Evolutionary conservation across 2,797 vertebrate genomes (phyloP).

Genomic region (Eulemur mongoz): DNA sequence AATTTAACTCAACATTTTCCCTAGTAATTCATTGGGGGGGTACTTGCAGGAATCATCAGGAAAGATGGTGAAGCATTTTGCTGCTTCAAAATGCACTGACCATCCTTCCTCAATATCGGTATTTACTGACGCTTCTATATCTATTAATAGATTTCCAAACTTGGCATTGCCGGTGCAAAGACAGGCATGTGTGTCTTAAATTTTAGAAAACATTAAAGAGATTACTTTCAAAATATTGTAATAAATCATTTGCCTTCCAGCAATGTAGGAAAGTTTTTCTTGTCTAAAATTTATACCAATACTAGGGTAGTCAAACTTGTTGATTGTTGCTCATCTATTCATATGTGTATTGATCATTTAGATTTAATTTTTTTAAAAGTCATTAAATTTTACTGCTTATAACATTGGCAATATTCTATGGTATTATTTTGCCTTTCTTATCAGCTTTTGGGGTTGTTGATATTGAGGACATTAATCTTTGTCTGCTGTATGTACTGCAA

Average conservation of each 20-base stretch:
- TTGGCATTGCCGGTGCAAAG: not conserved
- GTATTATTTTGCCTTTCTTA: not conserved
- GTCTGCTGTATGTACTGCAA: not conserved
- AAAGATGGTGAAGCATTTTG: not conserved
- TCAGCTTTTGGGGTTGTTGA: slow-evolving; percentile 6
- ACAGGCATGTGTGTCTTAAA: not conserved
- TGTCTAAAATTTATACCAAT: not conserved
- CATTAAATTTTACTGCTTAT: slow-evolving; percentile 3
- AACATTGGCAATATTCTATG: not conserved
- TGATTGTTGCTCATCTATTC: not conserved
- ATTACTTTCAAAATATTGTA: not conserved
- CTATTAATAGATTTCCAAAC: not conserved
- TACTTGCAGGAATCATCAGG: not conserved
- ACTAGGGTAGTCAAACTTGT: not conserved
- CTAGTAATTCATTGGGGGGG: not conserved
- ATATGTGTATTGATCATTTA: not conserved
- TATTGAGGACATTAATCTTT: slow-evolving; percentile 56
- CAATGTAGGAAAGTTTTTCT: not conserved
- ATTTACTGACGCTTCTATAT: not conserved
- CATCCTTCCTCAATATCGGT: not conserved
- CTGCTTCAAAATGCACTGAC: not conserved
- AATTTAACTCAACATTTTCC: not conserved
- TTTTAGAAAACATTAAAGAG: not conserved
- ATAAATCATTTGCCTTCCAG: not conserved
- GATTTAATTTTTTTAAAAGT: slow-evolving; percentile 13